Base-by-base conservation (phyloP, 2,888 invertebrate genomes). In the Acleris laterana region DNA sequence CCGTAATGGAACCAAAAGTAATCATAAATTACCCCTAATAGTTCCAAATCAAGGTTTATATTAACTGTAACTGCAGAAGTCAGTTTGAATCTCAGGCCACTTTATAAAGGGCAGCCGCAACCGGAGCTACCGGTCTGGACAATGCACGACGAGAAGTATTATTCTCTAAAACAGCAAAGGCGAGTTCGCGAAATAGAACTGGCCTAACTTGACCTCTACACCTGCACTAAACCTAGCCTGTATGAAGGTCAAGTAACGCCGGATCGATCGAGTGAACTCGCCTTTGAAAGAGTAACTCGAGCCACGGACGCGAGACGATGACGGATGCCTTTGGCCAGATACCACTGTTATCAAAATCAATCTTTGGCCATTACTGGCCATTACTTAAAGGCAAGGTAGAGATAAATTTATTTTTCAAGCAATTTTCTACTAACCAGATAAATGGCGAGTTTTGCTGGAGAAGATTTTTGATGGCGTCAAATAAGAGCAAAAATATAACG, bases 91-190 rank as follows among this genome's bases (percentile, higher is more conserved):
- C 46, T n/a, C 44, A 44, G 44, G 59, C 70, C 71, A 75, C 78
- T 75, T 80, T 75, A 79, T 78, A 83, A 82, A 85, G 84, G 83
- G 84, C 79, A 83, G 82, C 71, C 74, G 72, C 73, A 83, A 87
- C 88, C 83, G 84, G 87, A 81, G 87, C 87, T 89, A 88, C 88
- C 87, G 85, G 88, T 87, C 84, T 72, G 51, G 51, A 84, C 83
- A 84, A 81, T 81, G 73, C 78, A 71, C 79, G 79, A 87, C 85
- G 13, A 11, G 38, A 2, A 38, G 38, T 38, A 38, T 38, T 38
- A 38, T 13, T 13, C 38, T 13, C 13, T 38, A 4, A 13, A 38
- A 38, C 38, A 38, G 38, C 38, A 13, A 38, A 38, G 38, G 38
- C 1, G 38, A 38, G 13, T 38, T 38, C 11, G 38, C 38, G 38